Base-by-base conservation (phyloP, 1,140 invertebrate species). In the Lepidurus arcticus region DNA sequence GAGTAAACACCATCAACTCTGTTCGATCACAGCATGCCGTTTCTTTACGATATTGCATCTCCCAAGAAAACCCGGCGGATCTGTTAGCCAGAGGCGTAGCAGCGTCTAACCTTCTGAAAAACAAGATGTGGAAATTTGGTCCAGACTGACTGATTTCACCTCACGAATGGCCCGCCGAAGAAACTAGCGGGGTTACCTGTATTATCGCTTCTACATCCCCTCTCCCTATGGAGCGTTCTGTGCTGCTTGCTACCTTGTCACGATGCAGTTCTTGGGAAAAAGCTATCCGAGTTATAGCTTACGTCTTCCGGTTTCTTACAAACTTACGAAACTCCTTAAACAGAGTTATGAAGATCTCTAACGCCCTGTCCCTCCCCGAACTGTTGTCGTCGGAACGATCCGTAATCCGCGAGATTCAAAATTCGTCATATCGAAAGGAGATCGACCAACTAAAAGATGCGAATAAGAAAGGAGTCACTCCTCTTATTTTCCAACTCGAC, bases 401-500 rank as follows among this genome's bases (percentile, higher is more conserved):
- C 7, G 34, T 24, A 34, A 24, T 78, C 10, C n/a, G 9, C 13
- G 44, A 16, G 1, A 9, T 73, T 34, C 77, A 78, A 73, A 16
- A 0, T 13, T 26, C n/a, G 10, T 43, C 73, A 1, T 78, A n/a
- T 11, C 7, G 7, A 7, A 34, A 73, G 7, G 65, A 78, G 73
- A 34, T 78, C 2, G 13, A 16, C 13, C 16, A 78, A 16, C 65
- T 78, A 34, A 26, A 73, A 78, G 8, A 42, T 9, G 24, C 4
- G 1, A 73, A 16, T 16, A 11, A 1, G 8, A 45, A 73, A 34
- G 43, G 53, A 42, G 24, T 47, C 44, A 42, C 47, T 11, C 45
- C 75, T 6, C 44, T 78, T 1, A 73, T 78, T 24, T 73, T 26
- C 16, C 77, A 78, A 26, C 73, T 78, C 0, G 73, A 78, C 34